Conservation (phyloP, 2,113 vertebrate genomes). For the Falco punctatus region DNA sequence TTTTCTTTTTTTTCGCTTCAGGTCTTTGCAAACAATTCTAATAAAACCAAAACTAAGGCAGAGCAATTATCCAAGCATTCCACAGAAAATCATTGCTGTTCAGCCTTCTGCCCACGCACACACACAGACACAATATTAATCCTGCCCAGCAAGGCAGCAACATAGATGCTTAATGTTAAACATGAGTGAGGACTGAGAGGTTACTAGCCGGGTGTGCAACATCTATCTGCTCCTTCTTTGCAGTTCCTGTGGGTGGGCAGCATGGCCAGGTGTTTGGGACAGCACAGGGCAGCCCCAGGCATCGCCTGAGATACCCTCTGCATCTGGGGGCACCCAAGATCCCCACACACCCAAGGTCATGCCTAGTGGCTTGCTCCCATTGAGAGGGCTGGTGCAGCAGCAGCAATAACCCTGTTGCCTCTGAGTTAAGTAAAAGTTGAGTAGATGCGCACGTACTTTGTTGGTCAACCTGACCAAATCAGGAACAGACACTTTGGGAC, state of each 20-base stretch:
- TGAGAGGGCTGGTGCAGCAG: neutral
- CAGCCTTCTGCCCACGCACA: neutral
- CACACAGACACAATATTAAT: neutral
- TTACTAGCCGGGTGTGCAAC: neutral
- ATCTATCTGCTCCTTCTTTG: neutral
- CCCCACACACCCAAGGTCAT: fast-evolving
- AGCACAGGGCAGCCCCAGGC: neutral
- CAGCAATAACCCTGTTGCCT: neutral
- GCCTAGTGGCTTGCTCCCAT: neutral
- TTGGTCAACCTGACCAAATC: neutral
- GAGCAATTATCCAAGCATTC: neutral
- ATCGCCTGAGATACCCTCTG: no score
- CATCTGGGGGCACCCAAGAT: neutral
- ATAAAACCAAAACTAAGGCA: neutral
- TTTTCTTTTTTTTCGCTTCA: neutral
- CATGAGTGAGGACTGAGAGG: fast-evolving
- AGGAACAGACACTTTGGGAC: neutral
- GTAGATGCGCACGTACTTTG: neutral
- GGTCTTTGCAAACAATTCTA: neutral
- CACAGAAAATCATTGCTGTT: neutral
- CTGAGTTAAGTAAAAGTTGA: neutral
- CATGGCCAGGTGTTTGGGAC: neutral
- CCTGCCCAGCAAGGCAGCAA: neutral
- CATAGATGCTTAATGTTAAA: neutral
- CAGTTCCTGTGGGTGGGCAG: neutral